These are phyloP conservation scores for Halcyon malimbica DNA, from an alignment of 2,113 vertebrate species.

Conservation along the genomic window DNA sequence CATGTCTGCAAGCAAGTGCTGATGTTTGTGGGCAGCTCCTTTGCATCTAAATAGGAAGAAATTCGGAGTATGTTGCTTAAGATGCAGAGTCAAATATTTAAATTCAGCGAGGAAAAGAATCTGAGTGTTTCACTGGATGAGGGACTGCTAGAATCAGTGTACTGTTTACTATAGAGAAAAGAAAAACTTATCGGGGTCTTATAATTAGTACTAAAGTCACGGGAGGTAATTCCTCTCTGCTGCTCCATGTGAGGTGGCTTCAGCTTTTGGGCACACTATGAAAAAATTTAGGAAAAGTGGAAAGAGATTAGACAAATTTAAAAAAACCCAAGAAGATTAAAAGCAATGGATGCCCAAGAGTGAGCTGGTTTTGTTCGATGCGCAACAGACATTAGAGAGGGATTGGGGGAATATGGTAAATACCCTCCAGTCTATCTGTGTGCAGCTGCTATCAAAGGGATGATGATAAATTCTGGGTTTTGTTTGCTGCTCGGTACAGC, in stretches of 20 bases:
- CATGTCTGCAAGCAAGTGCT: not conserved
- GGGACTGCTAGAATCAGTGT: not conserved
- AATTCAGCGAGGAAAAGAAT: not conserved
- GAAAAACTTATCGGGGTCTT: not conserved
- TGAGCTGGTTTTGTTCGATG: not conserved
- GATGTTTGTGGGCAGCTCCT: not conserved
- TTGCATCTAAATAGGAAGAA: not conserved
- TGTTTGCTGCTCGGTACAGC: not conserved
- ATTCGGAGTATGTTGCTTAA: not conserved
- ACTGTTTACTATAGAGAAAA: not conserved
- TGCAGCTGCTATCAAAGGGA: not conserved
- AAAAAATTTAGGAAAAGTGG: not conserved
- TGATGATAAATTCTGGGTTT: not conserved
- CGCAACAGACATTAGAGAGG: not conserved
- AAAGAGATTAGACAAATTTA: not conserved
- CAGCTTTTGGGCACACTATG: not conserved
- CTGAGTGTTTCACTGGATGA: not conserved
- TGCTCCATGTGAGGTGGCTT: fast-evolving
- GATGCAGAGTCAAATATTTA: not conserved
- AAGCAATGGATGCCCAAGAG: not conserved
- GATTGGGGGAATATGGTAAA: not conserved
- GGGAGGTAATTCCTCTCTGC: not conserved
- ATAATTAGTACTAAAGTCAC: not conserved
- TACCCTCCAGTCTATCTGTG: not conserved
- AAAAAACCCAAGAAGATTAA: not conserved